Evolutionary conservation across 2,113 vertebrate genomes (phyloP), one percentile per base, ranked within the genome.

Genomic region (Callopanchax toddi): DNA sequence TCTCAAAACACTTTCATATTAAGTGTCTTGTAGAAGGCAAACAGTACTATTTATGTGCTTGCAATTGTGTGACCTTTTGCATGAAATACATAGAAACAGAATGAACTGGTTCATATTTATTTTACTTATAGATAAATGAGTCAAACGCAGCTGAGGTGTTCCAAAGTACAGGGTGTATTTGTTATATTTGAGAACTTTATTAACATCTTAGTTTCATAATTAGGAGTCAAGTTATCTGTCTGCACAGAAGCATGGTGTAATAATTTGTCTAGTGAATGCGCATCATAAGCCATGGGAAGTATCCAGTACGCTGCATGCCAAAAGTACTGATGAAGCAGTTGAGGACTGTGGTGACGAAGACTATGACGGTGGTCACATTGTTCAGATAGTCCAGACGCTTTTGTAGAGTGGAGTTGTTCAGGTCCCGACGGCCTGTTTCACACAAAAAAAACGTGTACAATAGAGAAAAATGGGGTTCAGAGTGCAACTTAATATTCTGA

Each of bases 281-380:
- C 71, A 85, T 88, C 83, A 86, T 88, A 4, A 91, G 84, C 89
- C 89, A 91, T 0, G 87, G 89, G 54, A 88, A 89, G 79, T 89
- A 11, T 61, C 89, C 89, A 2, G 79, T 85, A 36, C 87, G 42
- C 75, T 82, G 80, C 83, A 90, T 86, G 64, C 78, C 89, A n/a
- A 90, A 89, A 40, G 80, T 90, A 6, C 87, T 90, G 85, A 89
- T 88, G 83, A 89, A 90, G 66, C 86, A 55, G 83, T 88, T 89
- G 71, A 90, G 67, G 44, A 43, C 53, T 5, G 84, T 69, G 40
- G 89, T 88, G 81, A 88, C 29, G 79, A 88, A 87, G 70, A 87
- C 80, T 18, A 86, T 78, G 70, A 71, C 26, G 72, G 82, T 88
- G 0, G 83, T 73, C 12, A 88, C 56, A 22, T 89, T 90, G 83